Evolutionary conservation across 2,797 vertebrate species (phyloP).

Genomic region (Notolabrus celidotus): DNA sequence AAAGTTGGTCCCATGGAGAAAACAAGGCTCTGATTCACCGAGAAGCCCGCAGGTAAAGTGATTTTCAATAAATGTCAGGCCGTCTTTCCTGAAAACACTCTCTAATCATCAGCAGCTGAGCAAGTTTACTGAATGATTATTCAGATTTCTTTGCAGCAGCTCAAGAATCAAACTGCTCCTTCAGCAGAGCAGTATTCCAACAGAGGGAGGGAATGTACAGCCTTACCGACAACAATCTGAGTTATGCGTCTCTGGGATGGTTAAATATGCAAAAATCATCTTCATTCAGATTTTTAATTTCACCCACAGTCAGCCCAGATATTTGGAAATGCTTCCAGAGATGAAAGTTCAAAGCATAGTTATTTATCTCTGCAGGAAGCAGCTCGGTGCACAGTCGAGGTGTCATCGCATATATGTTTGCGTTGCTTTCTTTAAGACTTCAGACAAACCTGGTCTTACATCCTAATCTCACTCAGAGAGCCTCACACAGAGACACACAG

Average conservation of each 20-base stretch:
- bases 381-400: too few relatives aligned
- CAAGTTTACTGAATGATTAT: not conserved
- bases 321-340: not conserved
- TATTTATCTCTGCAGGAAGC: too few relatives aligned
- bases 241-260: not conserved
- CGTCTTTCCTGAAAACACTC: not conserved
- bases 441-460: too few relatives aligned
- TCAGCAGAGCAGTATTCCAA: not conserved
- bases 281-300: slow-evolving; percentile 14
- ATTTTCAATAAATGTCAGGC: not conserved
- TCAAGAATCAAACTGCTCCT: not conserved
- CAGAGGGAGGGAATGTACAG: not conserved
- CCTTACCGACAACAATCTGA: not conserved
- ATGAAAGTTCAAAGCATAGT: not conserved
- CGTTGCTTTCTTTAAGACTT: too few relatives aligned
- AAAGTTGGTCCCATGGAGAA: not conserved
- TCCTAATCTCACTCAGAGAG: too few relatives aligned
- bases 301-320: not conserved
- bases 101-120: not conserved
- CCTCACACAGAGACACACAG: too few relatives aligned
- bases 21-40: not conserved
- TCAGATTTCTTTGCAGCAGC: not conserved
- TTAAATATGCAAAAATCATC: not conserved
- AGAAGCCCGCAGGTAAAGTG: not conserved
- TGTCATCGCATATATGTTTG: too few relatives aligned